Percentiles rank a stretch among this genome's conserved stretches.
phyloP scores from a whole-genome alignment of 2,113 vertebrate genomes.

The Dicentrarchus labrax region DNA sequence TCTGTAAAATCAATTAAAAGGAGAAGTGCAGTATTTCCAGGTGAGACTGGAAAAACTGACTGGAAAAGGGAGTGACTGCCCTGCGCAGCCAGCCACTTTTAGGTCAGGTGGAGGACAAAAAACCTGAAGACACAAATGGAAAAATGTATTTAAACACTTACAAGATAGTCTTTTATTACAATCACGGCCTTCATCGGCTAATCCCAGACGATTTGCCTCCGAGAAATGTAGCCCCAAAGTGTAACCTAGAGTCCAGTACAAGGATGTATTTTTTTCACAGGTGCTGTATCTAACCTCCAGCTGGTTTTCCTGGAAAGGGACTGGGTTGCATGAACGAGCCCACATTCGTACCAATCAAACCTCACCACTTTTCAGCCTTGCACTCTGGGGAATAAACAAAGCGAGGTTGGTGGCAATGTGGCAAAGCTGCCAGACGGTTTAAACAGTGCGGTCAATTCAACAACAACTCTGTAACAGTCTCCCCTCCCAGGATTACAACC shows the following conservation, averaged over 20 bases:
- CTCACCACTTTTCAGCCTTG: slow-evolving; percentile 1
- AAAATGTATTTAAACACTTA: slow-evolving; percentile 5
- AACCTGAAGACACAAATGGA: not conserved
- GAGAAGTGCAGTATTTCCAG: not conserved
- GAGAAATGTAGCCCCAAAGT: not conserved
- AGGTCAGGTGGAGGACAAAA: slow-evolving; percentile 1
- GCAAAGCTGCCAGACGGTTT: slow-evolving; percentile 30
- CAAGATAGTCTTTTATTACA: slow-evolving; percentile 18
- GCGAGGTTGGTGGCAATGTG: not conserved
- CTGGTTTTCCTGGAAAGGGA: slow-evolving; percentile 24
- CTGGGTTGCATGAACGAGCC: not conserved
- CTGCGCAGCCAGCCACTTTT: not conserved
- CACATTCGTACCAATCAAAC: slow-evolving; percentile 17
- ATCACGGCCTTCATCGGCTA: not conserved
- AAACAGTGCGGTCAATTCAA: slow-evolving; percentile 6
- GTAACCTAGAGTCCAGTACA: not conserved
- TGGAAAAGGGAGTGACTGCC: not conserved
- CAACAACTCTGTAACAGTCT: not conserved
- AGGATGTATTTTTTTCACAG: not conserved
- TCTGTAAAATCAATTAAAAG: slow-evolving; percentile 30
- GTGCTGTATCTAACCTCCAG: slow-evolving; percentile 10
- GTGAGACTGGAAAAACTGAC: slow-evolving; percentile 10
- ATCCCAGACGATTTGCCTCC: not conserved
- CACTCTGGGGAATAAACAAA: slow-evolving; percentile 20
- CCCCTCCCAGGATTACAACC: not conserved